Evolutionary conservation across 2,888 invertebrate genomes (phyloP), one percentile per base, ranked within the genome.

Genomic region (Lithophane semibrunnea): DNA sequence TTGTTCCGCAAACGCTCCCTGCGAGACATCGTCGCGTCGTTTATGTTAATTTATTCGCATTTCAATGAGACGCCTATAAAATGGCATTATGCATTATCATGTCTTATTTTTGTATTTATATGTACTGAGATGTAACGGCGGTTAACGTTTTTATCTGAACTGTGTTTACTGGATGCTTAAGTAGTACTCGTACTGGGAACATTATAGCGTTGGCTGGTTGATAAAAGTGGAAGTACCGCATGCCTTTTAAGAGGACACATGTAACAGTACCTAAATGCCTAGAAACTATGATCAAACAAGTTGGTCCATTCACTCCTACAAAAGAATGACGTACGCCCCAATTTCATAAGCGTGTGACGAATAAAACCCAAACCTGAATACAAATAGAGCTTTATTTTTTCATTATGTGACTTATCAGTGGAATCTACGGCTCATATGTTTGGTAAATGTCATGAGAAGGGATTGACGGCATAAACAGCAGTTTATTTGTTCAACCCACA

Each of bases 21-120:
- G 71, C 85, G 80, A 88, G 88, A 91, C 92, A 89, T 91, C 91
- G 91, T 90, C 91, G 91, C 90, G 91, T 90, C 92, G 90, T 90
- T 94, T 95, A 94, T 94, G 94, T 92, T 94, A 95, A 96, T 95
- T 94, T 95, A 96, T 95, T 95, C 92, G 93, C 94, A 95, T 95
- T 93, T 94, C 91, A 95, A 95, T 94, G 93, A 93, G 92, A 91
- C 91, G 92, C 91, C 91, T 92, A 90, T 94, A 92, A 93, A 94
- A 93, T 92, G 88, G 88, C 90, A 93, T 94, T 93, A 93, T 93
- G 91, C 91, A 93, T 93, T 93, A 92, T 93, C 91, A 91, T 92
- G 92, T 92, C 91, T 92, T 92, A 92, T 92, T 93, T 92, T 92
- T 91, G 85, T 92, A 89, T 89, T 90, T 90, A 89, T 89, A 90